Percentiles rank a stretch among this genome's conserved stretches.
phyloP scores from a whole-genome alignment of 2,888 invertebrate species.

The Nasonovia ribisnigri region DNA sequence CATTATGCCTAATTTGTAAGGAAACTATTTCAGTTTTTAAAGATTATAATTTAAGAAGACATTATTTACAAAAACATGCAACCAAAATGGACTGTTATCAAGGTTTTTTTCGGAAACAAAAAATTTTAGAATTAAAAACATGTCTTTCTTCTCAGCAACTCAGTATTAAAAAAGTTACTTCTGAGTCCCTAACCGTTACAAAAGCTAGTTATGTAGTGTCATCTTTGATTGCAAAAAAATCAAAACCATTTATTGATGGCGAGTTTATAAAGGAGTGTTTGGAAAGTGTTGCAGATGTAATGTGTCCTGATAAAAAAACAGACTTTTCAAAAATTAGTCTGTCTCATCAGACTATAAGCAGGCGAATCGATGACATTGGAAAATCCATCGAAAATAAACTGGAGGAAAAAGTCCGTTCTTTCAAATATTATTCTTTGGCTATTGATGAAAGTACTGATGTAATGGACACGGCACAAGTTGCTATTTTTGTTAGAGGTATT shows the following conservation, averaged over 20 bases:
- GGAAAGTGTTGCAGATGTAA: neutral
- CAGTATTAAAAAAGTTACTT: slow-evolving; percentile 40
- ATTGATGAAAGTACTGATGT: too few species aligned
- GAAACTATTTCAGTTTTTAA: slow-evolving; percentile 67
- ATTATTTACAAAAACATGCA: slow-evolving; percentile 67
- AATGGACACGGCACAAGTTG: too few species aligned
- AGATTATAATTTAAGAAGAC: slow-evolving; percentile 66
- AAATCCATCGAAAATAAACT: too few species aligned
- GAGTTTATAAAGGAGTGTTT: slow-evolving; percentile 37
- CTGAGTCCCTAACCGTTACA: neutral
- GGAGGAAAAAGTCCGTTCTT: too few species aligned
- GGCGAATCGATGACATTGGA: slow-evolving; percentile 40
- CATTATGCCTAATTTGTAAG: slow-evolving; percentile 66
- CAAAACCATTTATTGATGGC: slow-evolving; percentile 26
- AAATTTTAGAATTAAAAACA: slow-evolving; percentile 48
- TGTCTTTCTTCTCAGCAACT: slow-evolving; percentile 44
- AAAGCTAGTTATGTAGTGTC: slow-evolving; percentile 31
- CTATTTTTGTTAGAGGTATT: too few species aligned
- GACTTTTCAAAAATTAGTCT: slow-evolving; percentile 34
- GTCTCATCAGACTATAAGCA: slow-evolving; percentile 18
- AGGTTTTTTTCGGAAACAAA: slow-evolving; percentile 25
- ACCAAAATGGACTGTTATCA: slow-evolving; percentile 25
- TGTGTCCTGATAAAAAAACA: slow-evolving; percentile 1
- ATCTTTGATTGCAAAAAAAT: slow-evolving; percentile 43
- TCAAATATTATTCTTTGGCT: too few species aligned